Evolutionary conservation across 2,888 invertebrate species (phyloP), one percentile per base, ranked within the genome.

Genomic region (Drosophila prostipennis): DNA sequence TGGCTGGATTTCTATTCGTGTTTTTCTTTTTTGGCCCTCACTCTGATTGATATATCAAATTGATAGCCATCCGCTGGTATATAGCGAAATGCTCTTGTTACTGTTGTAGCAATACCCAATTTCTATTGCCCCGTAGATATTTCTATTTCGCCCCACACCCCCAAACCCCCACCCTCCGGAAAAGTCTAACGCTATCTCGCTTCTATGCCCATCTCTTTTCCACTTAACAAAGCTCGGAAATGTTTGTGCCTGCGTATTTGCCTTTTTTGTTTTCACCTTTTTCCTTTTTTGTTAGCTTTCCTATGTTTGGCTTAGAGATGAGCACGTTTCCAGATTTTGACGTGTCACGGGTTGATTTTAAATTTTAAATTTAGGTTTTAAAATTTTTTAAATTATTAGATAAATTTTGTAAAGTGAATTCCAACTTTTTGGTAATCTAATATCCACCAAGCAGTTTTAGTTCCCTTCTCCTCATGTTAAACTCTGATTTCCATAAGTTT

Each of bases 11-110:
- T 46, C 11, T 32, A 40, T 39, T n/a, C 32, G 36, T 6, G 29
- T 34, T 37, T 4, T 11, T 19, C 5, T 40, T 5, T 63, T 40
- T 29, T 23, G 14, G 36, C 58, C 53, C 56, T 65, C 58, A 56
- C 72, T 36, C 79, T 83, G 81, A 82, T 82, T 82, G 81, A 82
- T 82, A 86, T 77, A 82, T 86, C 82, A 86, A 83, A 76, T 86
- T 83, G 87, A 86, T 86, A 70, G 84, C 81, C 72, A 55, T 46
- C 51, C 63, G 70, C 53, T 53, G 48, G 45, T 45, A 64, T 72
- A 74, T 53, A 67, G 76, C 45, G 59, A 73, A 79, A 70, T 77
- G 64, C 67, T 72, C 72, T 54, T 51, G 63, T 10, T 77, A 71
- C 56, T 69, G 61, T 58, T 73, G 49, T 53, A 34, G 29, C 23